Percentiles rank a stretch among this genome's conserved stretches.
These are phyloP conservation scores for Triplophysa dalaica DNA, from an alignment of 2,113 vertebrate genomes.

Conservation along the genomic window DNA sequence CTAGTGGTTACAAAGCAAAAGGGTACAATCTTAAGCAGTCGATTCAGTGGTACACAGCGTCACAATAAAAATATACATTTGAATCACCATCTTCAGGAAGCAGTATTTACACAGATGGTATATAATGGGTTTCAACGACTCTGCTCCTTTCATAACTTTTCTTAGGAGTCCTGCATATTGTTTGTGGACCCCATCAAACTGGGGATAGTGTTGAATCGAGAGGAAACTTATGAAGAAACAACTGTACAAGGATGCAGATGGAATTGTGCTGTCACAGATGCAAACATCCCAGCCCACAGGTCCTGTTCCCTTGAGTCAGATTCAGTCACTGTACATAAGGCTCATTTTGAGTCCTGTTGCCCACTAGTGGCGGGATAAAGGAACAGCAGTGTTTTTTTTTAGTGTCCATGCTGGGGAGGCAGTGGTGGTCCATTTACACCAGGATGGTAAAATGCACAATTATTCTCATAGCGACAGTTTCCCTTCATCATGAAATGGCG, in stretches of 20 bases:
- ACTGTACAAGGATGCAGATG: slow-evolving; percentile 28
- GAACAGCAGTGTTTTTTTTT: slow-evolving; percentile 22
- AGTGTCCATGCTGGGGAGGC: slow-evolving; percentile 74
- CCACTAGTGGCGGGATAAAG: slow-evolving; percentile 27
- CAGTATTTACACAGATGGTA: slow-evolving; percentile 37
- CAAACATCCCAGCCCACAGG: neutral
- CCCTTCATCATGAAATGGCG: slow-evolving; percentile 96
- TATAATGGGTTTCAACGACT: slow-evolving; percentile 7
- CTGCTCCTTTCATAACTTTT: neutral
- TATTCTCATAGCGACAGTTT: slow-evolving; percentile 89
- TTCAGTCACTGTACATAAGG: neutral
- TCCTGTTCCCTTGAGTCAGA: neutral
- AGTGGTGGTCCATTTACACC: slow-evolving; percentile 88
- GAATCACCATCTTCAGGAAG: slow-evolving; percentile 26
- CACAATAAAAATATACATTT: slow-evolving; percentile 44
- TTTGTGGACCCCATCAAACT: neutral
- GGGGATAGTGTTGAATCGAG: neutral
- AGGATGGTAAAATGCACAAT: slow-evolving; percentile 92
- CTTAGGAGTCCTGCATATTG: neutral
- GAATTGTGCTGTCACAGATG: slow-evolving; percentile 10
- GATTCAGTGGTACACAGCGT: slow-evolving; percentile 41
- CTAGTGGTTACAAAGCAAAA: slow-evolving; percentile 40
- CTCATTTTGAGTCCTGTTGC: slow-evolving; percentile 40
- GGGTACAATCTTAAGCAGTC: slow-evolving; percentile 51
- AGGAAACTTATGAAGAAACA: neutral